Evolutionary conservation across 2,797 vertebrate species (phyloP), one percentile per base, ranked within the genome.

Genomic region (Oceanodroma leucorhoa): DNA sequence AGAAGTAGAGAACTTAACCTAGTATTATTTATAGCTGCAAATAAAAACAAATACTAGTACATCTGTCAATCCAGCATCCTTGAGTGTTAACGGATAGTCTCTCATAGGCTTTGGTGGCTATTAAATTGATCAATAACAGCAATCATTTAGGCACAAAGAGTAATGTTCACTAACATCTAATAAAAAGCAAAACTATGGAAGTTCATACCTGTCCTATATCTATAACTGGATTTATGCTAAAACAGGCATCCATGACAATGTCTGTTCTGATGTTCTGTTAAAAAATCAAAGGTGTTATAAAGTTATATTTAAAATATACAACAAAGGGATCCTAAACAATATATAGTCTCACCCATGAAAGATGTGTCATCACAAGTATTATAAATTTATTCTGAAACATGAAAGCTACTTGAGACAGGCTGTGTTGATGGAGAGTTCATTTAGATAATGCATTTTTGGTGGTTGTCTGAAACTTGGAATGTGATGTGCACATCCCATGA

Each of bases 141-240:
- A 77, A 45, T 29, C 16, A 67, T 34, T 70, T 83, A 66, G 29
- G 30, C 32, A 89, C 29, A 27, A 61, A 64, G 30, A 62, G 50
- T 36, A 32, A 62, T 14, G 18, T 69, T 60, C 41, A 65, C 8
- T 65, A 65, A 87, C n/a, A 57, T 64, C 8, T n/a, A 41, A 66
- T 29, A 23, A 16, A 75, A 40, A 58, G 40, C 51, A 45, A 53
- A 17, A 8, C 5, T 41, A 30, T 15, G 18, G n/a, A 24, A 21
- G 29, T 51, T 97, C 95, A 2, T 54, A 98, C 96, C 97, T 98
- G 97, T 50, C 97, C 97, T 60, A 96, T 95, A 70, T 97, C 97
- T 72, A 97, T 36, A 64, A 94, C 97, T 30, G 97, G 97, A 92
- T 98, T 98, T 90, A 97, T 97, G 88, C 97, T 98, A 89, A 96